These are phyloP conservation scores for Chaetophractus vellerosus DNA, from an alignment of 2,797 vertebrate species.

Conservation along the genomic window DNA sequence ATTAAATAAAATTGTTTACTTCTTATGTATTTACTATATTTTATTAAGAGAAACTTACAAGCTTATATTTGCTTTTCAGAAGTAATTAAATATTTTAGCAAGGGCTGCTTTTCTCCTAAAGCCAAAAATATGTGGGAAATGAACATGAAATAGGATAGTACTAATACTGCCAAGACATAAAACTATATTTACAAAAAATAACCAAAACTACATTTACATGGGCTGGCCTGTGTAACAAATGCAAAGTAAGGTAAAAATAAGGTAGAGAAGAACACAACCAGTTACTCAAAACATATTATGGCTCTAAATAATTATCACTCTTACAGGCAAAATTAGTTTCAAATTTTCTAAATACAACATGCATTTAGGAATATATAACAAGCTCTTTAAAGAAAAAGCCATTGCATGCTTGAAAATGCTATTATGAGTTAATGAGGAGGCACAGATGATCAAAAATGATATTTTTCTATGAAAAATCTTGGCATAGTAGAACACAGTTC, in stretches of 20 bases:
- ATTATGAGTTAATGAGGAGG: slow-evolving; percentile 42
- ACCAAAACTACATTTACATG: not conserved
- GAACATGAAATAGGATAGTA: not conserved
- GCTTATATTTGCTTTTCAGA: slow-evolving; percentile 43
- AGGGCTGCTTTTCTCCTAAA: slow-evolving; percentile 47
- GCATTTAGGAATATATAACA: not conserved
- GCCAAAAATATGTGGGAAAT: not conserved
- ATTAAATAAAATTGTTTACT: slow-evolving; percentile 25
- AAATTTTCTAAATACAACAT: slow-evolving; percentile 35
- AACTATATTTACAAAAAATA: not conserved
- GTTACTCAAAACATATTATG: not conserved
- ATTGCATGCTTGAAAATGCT: not conserved
- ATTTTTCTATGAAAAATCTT: slow-evolving; percentile 35
- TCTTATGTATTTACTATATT: not conserved
- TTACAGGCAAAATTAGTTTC: slow-evolving; percentile 6
- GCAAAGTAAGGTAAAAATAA: not conserved
- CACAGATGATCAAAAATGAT: not conserved
- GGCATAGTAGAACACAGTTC: not conserved
- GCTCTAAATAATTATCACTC: slow-evolving; percentile 22
- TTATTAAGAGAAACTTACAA: slow-evolving; percentile 10
- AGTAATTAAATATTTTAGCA: slow-evolving; percentile 36
- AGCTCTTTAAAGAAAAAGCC: slow-evolving; percentile 7
- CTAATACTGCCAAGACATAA: not conserved
- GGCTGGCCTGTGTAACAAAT: not conserved
- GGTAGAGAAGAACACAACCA: not conserved